Percentiles rank a stretch among this genome's conserved stretches.
Conservation (phyloP, 2,888 invertebrate genomes). For the Mystacides longicornis region DNA sequence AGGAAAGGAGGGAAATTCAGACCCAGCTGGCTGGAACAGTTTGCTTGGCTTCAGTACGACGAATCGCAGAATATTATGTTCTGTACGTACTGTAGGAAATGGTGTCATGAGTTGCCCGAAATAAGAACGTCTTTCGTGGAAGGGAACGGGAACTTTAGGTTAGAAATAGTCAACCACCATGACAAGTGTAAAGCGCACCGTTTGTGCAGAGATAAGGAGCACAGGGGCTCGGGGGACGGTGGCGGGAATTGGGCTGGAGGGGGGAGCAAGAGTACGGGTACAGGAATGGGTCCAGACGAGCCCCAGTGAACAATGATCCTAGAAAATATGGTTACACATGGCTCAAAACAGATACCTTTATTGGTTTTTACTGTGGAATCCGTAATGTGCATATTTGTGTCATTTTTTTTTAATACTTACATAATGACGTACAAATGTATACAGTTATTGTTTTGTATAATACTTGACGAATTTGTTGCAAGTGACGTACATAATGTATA, state of each 20-base stretch:
- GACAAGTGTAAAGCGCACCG: conserved; percentile 72
- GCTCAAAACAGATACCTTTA: no score
- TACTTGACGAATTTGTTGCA: no score
- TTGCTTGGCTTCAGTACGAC: conserved; percentile 68
- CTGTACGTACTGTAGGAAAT: conserved; percentile 66
- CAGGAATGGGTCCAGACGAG: conserved; percentile 9
- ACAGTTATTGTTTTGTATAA: no score
- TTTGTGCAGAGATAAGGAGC: conserved; percentile 52
- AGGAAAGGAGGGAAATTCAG: conserved; percentile 62
- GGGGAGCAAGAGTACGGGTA: conserved; percentile 26
- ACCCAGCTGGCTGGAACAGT: conserved; percentile 59
- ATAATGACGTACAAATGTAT: no score
- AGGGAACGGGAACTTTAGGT: conserved; percentile 67
- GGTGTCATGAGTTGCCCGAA: conserved; percentile 61
- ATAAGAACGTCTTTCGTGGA: conserved; percentile 74
- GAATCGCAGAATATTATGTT: conserved; percentile 61
- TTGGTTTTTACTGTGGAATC: no score
- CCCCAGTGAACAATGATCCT: conserved; percentile 16
- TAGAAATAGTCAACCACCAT: conserved; percentile 73
- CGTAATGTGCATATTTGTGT: no score
- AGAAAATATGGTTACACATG: no score
- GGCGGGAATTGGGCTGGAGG: conserved; percentile 6
- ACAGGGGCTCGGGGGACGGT: conserved; percentile 27
- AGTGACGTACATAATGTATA: no score
- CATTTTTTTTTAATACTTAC: no score